These are phyloP conservation scores for Heliocidaris tuberculata DNA, from an alignment of 35 echinoderm and acorn worm species.

Conservation along the genomic window DNA sequence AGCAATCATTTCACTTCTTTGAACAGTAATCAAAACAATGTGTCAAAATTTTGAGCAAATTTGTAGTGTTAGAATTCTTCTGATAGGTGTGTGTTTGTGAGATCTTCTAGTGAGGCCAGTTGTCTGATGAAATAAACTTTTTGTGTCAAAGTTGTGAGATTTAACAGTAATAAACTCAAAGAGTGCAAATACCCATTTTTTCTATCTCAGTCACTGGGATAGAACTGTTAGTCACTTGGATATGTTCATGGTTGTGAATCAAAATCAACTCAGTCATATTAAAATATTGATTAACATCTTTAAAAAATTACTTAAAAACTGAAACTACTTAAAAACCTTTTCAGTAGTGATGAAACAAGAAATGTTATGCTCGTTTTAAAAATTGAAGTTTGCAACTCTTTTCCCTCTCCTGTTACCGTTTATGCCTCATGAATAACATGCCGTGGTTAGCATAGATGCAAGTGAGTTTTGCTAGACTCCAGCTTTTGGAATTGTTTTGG, in stretches of 20 bases:
- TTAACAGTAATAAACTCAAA: background rate
- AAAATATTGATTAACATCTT: background rate
- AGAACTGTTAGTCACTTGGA: background rate
- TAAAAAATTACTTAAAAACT: background rate
- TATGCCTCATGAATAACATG: background rate
- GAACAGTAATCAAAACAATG: background rate
- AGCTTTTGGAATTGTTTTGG: background rate
- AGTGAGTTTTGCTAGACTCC: background rate
- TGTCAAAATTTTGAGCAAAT: background rate
- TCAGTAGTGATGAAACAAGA: background rate
- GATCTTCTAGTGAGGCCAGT: background rate
- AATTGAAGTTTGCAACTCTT: background rate
- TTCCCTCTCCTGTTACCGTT: background rate
- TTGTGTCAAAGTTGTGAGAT: conserved; percentile 10
- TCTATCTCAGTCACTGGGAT: background rate
- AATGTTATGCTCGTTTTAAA: background rate
- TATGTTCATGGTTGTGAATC: background rate
- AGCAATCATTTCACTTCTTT: background rate
- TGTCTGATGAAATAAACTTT: background rate
- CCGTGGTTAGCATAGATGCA: background rate
- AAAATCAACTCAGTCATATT: background rate
- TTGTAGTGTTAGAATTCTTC: background rate
- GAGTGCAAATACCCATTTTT: too few relatives aligned
- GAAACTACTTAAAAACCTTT: background rate
- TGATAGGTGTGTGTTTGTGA: background rate